A percentile compares a stretch with the other conserved stretches of the same genome.
Conservation (phyloP, 2,797 vertebrate species). For the Microtus agrestis region DNA sequence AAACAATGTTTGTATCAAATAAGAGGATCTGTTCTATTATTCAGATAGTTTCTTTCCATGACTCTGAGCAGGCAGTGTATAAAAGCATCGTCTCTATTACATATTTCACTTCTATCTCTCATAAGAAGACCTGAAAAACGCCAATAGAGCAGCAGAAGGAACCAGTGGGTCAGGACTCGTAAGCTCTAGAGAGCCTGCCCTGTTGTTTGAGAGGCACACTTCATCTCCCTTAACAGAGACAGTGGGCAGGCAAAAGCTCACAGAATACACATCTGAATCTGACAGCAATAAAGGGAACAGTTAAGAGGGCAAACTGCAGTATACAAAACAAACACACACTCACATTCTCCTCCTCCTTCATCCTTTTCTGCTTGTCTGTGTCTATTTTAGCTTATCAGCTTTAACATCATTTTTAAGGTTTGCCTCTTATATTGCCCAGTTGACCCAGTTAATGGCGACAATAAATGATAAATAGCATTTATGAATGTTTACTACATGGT, state of each 20-base stretch:
- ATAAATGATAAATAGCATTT: constrained; percentile 27
- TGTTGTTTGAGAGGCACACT: not conserved
- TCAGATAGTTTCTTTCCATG: constrained; percentile 9
- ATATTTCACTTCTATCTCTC: not conserved
- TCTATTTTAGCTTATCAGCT: constrained; percentile 16
- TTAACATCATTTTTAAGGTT: constrained; percentile 33
- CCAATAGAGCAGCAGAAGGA: not conserved
- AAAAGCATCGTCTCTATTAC: not conserved
- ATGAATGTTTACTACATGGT: not conserved
- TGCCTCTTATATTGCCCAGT: not conserved
- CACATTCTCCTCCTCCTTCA: not conserved
- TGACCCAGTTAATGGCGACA: constrained; percentile 29
- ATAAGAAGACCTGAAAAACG: not conserved
- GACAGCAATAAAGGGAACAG: not conserved
- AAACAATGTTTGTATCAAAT: not conserved
- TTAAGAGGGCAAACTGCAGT: not conserved
- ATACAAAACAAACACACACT: not conserved
- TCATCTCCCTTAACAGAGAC: not conserved
- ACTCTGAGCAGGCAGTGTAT: not conserved
- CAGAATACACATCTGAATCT: not conserved
- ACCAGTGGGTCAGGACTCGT: not conserved
- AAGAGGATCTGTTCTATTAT: not conserved
- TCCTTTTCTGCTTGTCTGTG: not conserved
- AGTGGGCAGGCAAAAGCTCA: not conserved
- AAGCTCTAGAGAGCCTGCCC: not conserved